A percentile compares a stretch with the other conserved stretches of the same genome.
Evolutionary conservation across 1,140 invertebrate species (phyloP).

Genomic region (Archivesica marissinica): DNA sequence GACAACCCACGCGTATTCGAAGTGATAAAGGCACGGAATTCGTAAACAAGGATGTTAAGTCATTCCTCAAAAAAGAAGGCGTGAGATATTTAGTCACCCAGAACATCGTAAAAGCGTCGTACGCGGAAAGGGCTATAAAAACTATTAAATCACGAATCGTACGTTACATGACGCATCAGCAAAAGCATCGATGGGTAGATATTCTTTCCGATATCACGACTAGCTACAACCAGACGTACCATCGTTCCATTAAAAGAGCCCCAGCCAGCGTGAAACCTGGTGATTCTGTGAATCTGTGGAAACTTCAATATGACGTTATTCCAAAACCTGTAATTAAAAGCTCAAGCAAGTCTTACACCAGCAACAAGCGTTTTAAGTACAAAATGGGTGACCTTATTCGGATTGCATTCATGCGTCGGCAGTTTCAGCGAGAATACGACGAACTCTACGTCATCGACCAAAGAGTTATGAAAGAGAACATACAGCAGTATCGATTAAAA

Average conservation of each 20-base stretch:
- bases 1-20: neutral
- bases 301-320: neutral
- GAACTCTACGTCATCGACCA: conserved; percentile 44
- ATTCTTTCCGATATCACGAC: neutral
- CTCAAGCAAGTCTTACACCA: too few relatives aligned
- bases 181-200: neutral
- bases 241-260: neutral
- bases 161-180: conserved; percentile 24
- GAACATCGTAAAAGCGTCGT: neutral
- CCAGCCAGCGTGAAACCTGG: neutral
- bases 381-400: conserved; percentile 50
- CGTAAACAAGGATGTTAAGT: neutral
- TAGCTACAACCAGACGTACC: conserved; percentile 17
- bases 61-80: conserved; percentile 10
- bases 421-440: conserved; percentile 54
- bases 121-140: conserved; percentile 14
- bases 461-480: neutral
- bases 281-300: neutral
- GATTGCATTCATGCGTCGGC: conserved; percentile 9
- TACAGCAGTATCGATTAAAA: conserved; percentile 42
- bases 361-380: too few relatives aligned
- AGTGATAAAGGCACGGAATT: conserved; percentile 20
- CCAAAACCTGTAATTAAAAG: too few relatives aligned
- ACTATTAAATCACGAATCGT: conserved; percentile 3
- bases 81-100: neutral